Evolutionary conservation across 2,113 vertebrate genomes (phyloP).

Genomic region (Sinocyclocheilus maitianheensis): DNA sequence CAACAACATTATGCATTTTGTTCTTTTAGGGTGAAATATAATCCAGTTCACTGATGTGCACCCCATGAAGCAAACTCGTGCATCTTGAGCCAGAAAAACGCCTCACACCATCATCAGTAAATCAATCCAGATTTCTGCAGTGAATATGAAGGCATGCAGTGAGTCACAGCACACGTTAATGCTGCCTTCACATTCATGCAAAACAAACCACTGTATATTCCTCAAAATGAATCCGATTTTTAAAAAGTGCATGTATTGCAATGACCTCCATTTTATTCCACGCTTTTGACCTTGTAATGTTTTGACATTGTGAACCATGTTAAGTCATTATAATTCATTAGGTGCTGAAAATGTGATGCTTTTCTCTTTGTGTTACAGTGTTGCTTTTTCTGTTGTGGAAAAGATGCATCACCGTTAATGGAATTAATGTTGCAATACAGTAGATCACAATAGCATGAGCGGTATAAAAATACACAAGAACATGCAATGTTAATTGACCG

Average conservation of each 20-base stretch:
- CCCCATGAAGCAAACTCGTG: neutral
- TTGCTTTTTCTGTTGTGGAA: neutral
- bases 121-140: conserved; percentile 39
- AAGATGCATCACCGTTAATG: conserved; percentile 1
- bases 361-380: neutral
- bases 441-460: conserved; percentile 5
- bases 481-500: neutral
- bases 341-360: neutral
- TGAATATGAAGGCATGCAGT: conserved; percentile 40
- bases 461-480: neutral
- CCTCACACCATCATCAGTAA: conserved; percentile 12
- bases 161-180: conserved; percentile 20
- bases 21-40: neutral
- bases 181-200: neutral
- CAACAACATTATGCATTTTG: neutral
- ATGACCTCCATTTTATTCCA: neutral
- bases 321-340: neutral
- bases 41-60: neutral
- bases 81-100: neutral
- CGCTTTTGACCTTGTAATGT: conserved; percentile 20
- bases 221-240: neutral
- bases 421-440: neutral
- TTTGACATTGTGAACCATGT: neutral
- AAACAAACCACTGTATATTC: neutral
- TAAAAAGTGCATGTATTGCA: neutral